phyloP scores from a whole-genome alignment of 2,888 invertebrate species.

The Metalampra italica region DNA sequence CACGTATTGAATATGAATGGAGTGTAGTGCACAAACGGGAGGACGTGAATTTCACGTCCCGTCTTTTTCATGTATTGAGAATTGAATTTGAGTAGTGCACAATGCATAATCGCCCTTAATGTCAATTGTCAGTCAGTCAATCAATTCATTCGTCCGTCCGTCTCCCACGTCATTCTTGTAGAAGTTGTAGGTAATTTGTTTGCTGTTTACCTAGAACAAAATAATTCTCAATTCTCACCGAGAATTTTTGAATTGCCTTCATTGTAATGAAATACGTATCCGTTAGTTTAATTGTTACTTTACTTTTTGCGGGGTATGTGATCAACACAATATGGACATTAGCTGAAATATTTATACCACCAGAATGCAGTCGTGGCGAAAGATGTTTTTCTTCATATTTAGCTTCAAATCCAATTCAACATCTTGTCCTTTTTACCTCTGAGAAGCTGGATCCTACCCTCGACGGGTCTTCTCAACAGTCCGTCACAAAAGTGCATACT shows the following conservation, averaged over 20 bases:
- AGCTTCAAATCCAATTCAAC: slow-evolving; percentile 81
- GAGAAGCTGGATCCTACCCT: slow-evolving; percentile 76
- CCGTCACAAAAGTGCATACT: slow-evolving; percentile 79
- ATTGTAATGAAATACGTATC: slow-evolving; percentile 73
- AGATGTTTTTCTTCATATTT: slow-evolving; percentile 85
- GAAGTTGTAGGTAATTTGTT: too few species aligned
- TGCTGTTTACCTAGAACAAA: too few species aligned
- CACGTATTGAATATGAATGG: too few species aligned
- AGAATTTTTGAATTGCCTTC: background rate
- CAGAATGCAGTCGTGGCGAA: slow-evolving; percentile 81
- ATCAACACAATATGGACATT: slow-evolving; percentile 87
- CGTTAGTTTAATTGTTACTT: slow-evolving; percentile 79
- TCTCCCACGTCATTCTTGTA: too few species aligned
- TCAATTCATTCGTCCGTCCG: too few species aligned
- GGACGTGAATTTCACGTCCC: too few species aligned
- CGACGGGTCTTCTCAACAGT: slow-evolving; percentile 57
- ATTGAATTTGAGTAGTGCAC: too few species aligned
- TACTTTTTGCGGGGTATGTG: slow-evolving; percentile 83
- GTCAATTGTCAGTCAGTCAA: too few species aligned
- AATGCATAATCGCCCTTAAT: too few species aligned
- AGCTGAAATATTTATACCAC: slow-evolving; percentile 84
- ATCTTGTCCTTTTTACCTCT: slow-evolving; percentile 84
- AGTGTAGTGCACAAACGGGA: too few species aligned
- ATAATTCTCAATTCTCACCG: background rate
- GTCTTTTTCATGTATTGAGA: too few species aligned